Evolutionary conservation across 2,113 vertebrate species (phyloP).

Genomic region (Hemicordylus capensis): DNA sequence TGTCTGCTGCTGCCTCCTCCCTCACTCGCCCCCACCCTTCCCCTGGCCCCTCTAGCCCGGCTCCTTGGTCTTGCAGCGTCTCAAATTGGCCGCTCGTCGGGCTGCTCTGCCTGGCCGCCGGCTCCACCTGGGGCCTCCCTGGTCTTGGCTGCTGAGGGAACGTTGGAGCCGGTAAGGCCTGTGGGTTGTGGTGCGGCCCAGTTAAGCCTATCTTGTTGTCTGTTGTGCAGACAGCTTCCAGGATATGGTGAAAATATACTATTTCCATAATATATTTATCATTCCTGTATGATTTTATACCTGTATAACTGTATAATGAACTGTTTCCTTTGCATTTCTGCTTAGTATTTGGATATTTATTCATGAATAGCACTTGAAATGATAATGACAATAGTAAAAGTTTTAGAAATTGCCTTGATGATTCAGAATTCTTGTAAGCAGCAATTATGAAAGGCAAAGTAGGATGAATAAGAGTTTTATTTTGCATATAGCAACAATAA

Average conservation of each 20-base stretch:
- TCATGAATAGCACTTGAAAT: not conserved
- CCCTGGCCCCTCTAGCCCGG: no score
- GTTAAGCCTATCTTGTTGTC: conserved; percentile 56
- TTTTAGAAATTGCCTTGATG: not conserved
- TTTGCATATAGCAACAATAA: not conserved
- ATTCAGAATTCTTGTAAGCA: conserved; percentile 33
- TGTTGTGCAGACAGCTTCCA: conserved; percentile 47
- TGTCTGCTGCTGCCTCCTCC: no score
- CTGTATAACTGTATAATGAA: conserved; percentile 27
- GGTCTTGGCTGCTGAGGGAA: no score
- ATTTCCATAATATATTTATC: conserved; percentile 8
- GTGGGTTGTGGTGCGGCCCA: conserved; percentile 24
- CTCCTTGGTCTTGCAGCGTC: no score
- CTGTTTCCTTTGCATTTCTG: conserved; percentile 33
- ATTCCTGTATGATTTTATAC: no score
- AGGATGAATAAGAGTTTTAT: conserved; percentile 1
- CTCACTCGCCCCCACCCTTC: no score
- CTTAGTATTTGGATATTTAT: conserved; percentile 30
- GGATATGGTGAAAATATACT: conserved; percentile 26
- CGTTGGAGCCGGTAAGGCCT: no score
- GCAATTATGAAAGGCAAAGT: not conserved
- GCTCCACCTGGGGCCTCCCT: no score
- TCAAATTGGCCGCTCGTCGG: no score
- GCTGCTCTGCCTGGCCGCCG: no score
- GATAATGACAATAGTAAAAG: not conserved